These are phyloP conservation scores for Thryonomys swinderianus DNA, from an alignment of 2,113 vertebrate genomes.

Conservation along the genomic window DNA sequence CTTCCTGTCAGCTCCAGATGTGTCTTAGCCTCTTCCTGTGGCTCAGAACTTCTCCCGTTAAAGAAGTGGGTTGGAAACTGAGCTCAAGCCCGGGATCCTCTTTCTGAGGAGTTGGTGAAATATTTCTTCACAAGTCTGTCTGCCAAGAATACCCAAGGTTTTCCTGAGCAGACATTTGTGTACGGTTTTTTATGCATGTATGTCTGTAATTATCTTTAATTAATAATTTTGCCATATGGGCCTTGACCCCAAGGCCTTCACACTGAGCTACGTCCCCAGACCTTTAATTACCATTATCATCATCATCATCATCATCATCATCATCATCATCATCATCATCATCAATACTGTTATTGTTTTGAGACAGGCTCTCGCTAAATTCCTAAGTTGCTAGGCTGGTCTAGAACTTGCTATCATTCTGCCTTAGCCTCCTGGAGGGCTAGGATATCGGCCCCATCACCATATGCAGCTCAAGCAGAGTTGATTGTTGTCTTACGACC, in stretches of 20 bases:
- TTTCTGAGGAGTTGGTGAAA: neutral
- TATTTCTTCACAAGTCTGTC: neutral
- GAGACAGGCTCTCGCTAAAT: neutral
- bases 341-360: neutral
- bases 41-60: neutral
- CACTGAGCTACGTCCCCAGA: neutral
- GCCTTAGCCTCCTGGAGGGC: neutral
- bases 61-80: neutral
- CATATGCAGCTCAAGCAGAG: neutral
- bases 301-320: neutral
- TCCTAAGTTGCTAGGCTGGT: neutral
- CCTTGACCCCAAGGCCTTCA: neutral
- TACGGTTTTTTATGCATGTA: too few relatives aligned
- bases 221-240: neutral
- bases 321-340: too few relatives aligned
- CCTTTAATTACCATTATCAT: neutral
- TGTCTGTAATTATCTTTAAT: neutral
- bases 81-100: neutral
- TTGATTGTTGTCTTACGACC: neutral
- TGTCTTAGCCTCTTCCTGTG: neutral
- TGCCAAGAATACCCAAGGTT: neutral
- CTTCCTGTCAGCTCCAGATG: neutral
- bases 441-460: too few relatives aligned
- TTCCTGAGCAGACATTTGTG: neutral
- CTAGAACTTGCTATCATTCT: neutral